Percentiles rank a stretch among this genome's conserved stretches.
These are phyloP conservation scores for Ondatra zibethicus DNA, from an alignment of 2,113 vertebrate genomes.

Conservation along the genomic window DNA sequence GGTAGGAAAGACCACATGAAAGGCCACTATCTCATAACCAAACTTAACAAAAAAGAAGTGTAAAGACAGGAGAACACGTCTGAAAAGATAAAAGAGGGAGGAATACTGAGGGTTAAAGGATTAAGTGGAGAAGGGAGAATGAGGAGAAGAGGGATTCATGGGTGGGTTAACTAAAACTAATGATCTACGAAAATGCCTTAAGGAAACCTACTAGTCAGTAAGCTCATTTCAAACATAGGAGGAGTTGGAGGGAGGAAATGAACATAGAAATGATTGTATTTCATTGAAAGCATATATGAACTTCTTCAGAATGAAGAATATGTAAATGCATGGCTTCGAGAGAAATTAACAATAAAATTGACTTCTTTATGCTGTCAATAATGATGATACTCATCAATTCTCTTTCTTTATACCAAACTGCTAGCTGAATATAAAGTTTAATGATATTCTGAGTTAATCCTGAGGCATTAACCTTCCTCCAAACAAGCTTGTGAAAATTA, in stretches of 20 bases:
- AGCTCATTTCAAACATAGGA: not conserved
- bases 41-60: not conserved
- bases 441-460: not conserved
- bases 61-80: not conserved
- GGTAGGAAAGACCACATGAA: not conserved
- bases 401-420: not conserved
- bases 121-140: not conserved
- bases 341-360: constrained; percentile 14
- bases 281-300: not conserved
- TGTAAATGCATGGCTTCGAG: not conserved
- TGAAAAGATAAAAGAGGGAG: not conserved
- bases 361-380: constrained; percentile 48
- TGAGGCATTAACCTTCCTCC: not conserved
- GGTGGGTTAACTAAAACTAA: not conserved
- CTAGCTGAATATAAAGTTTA: not conserved
- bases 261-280: not conserved
- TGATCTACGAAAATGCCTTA: not conserved
- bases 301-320: not conserved
- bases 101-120: not conserved
- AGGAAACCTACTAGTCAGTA: not conserved
- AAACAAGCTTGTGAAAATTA: not conserved
- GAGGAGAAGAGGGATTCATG: not conserved
- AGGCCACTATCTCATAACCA: not conserved
- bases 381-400: not conserved
- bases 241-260: not conserved